Conservation (phyloP, 2,888 invertebrate genomes). For the Bedellia somnulentella region DNA sequence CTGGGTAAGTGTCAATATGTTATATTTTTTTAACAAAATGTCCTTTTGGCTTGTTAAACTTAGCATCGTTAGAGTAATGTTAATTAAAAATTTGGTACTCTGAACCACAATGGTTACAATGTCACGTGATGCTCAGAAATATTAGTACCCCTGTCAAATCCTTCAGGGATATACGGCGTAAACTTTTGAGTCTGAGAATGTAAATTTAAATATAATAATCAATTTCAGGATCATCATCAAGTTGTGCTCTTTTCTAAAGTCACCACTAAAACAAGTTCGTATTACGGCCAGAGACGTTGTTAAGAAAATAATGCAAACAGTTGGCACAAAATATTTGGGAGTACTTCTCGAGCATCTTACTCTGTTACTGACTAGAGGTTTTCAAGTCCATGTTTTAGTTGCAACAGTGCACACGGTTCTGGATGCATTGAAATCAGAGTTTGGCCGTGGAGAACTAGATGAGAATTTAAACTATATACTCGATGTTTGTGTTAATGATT, state of each 20-base stretch:
- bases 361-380: conserved; percentile 80
- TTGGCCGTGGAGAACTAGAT: conserved; percentile 80
- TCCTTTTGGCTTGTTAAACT: too few species aligned
- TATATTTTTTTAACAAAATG: too few species aligned
- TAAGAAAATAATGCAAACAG: conserved; percentile 82
- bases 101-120: too few species aligned
- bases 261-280: conserved; percentile 84
- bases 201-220: too few species aligned
- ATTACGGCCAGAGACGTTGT: conserved; percentile 86
- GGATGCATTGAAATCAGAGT: conserved; percentile 67
- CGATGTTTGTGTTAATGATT: conserved; percentile 82
- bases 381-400: conserved; percentile 90
- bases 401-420: conserved; percentile 86
- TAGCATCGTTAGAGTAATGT: too few species aligned
- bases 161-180: too few species aligned
- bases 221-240: conserved; percentile 78
- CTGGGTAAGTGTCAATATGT: conserved; percentile 74
- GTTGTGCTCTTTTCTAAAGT: conserved; percentile 87
- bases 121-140: too few species aligned
- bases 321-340: conserved; percentile 82
- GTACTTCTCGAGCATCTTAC: conserved; percentile 80
- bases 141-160: too few species aligned
- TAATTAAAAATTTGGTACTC: too few species aligned
- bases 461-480: conserved; percentile 74
- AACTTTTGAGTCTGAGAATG: too few species aligned